Percentiles rank a stretch among this genome's conserved stretches.
Conservation (phyloP, 2,113 vertebrate species). For the Neolamprologus fasciatus region DNA sequence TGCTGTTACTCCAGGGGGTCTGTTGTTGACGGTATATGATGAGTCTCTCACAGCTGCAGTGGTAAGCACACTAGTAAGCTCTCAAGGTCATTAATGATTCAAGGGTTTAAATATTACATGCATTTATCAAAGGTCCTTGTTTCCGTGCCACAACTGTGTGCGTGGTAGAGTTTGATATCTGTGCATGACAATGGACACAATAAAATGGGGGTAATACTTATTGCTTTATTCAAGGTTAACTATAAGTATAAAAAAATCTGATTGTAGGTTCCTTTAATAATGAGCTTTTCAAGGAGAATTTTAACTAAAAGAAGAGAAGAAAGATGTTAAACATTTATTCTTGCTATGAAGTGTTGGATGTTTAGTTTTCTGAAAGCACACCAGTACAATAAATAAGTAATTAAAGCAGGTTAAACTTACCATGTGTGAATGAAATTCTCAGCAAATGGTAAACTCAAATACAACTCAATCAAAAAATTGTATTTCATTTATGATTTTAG, state of each 20-base stretch:
- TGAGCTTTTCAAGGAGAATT: conserved; percentile 1
- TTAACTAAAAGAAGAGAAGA: neutral
- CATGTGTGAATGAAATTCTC: neutral
- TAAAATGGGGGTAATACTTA: neutral
- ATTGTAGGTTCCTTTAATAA: neutral
- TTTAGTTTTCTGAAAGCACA: neutral
- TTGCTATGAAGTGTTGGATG: neutral
- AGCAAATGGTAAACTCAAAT: neutral
- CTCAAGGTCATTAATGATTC: conserved; percentile 46
- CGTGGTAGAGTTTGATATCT: neutral
- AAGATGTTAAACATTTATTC: neutral
- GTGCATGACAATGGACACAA: neutral
- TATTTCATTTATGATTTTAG: neutral
- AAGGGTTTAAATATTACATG: conserved; percentile 38
- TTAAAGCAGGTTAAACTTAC: neutral
- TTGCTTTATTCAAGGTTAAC: neutral
- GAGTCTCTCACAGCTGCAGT: neutral
- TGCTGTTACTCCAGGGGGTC: neutral
- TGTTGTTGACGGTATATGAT: neutral
- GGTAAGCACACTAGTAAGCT: conserved; percentile 7
- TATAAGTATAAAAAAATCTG: neutral
- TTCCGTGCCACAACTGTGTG: neutral
- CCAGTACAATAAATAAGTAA: neutral
- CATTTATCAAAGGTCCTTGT: conserved; percentile 28
- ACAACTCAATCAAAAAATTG: neutral